Percentiles rank a stretch among this genome's conserved stretches.
These are phyloP conservation scores for Trachemys scripta DNA, from an alignment of 2,113 vertebrate species.

Conservation along the genomic window DNA sequence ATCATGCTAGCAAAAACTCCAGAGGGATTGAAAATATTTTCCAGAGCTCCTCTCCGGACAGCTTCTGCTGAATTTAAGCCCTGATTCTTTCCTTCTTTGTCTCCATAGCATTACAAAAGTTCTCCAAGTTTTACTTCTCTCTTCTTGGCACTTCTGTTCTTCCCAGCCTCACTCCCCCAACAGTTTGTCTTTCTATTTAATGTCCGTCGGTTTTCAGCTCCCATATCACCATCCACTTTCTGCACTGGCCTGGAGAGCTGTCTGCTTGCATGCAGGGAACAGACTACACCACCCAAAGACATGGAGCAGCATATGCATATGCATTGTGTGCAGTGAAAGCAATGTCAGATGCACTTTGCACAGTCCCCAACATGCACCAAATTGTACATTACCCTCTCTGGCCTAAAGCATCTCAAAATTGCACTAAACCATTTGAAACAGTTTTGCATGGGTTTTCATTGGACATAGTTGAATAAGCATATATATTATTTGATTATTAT, in stretches of 20 bases:
- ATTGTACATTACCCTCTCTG: fast-evolving
- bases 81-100: background rate
- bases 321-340: fast-evolving
- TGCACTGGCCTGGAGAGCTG: background rate
- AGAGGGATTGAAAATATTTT: no score
- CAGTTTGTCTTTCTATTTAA: background rate
- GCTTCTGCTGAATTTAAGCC: no score
- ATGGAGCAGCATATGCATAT: background rate
- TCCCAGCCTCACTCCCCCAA: background rate
- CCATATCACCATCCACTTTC: background rate
- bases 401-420: background rate
- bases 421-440: background rate
- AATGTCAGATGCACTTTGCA: background rate
- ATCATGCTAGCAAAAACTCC: no score
- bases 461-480: background rate
- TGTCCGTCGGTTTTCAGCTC: background rate
- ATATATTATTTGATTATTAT: background rate
- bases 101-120: background rate
- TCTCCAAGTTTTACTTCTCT: background rate
- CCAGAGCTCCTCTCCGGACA: no score
- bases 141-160: background rate
- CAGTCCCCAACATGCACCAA: background rate
- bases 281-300: background rate
- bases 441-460: background rate
- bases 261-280: background rate